Base-by-base conservation (phyloP, 2,888 invertebrate genomes). In the Rutpela maculata region DNA sequence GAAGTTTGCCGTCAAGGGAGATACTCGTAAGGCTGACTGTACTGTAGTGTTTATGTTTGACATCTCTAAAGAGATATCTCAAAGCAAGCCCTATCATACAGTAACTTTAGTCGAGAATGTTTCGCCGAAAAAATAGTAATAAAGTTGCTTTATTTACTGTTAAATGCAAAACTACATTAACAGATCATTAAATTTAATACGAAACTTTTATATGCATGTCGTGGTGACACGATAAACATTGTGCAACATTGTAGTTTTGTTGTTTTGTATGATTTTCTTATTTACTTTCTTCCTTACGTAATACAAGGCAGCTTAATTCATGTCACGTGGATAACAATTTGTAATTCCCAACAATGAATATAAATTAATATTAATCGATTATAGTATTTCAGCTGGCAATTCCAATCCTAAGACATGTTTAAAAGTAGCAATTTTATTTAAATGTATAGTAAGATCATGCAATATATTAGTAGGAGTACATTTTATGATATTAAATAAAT, bases 251-350 rank as follows among this genome's bases (percentile, higher is more conserved):
- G 26, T 35, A 31, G 18, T 22, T 43, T 60, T 6, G 55, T 63
- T 43, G 26, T 22, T 56, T 62, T 63, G 11, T 63, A n/a, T 31
- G 59, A 12, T 72, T 72, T 72, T 72, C 71, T 63, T 72, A 55
- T 72, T 55, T 72, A 63, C 50, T 72, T 72, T 63, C 71, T 72
- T 72, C 55, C 17, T 72, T 72, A 31, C 31, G 18, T 72, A 72
- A 72, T 31, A n/a, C 55, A n/a, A 50, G 10, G 17, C 43, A 17
- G 70, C 70, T 62, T 31, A 50, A 19, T 31, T 17, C 26, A 17
- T 43, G 43, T 22, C 15, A 60, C 22, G 26, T 63, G 63, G 43
- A 63, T 63, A 70, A 70, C 18, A 63, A 63, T 63, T 72, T 31
- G 55, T 50, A 50, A n/a, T 50, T 56, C 57, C 43, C 17, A 63